These are phyloP conservation scores for Temnothorax rugatulus DNA, from an alignment of 2,888 invertebrate genomes.

Conservation along the genomic window DNA sequence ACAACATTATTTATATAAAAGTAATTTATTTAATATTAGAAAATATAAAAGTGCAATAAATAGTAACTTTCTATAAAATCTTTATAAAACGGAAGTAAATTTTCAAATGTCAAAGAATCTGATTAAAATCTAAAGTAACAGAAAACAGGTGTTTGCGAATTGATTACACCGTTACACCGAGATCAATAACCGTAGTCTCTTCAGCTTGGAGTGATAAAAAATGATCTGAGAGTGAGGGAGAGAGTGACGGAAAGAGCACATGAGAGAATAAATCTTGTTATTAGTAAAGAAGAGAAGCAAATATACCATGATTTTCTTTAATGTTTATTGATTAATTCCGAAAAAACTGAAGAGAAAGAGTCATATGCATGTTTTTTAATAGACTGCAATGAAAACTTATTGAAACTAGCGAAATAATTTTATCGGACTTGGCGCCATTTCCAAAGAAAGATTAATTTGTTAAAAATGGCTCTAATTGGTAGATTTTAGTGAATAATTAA, in stretches of 20 bases:
- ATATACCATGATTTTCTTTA: neutral
- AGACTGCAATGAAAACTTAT: neutral
- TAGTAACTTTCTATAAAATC: neutral
- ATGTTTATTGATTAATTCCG: neutral
- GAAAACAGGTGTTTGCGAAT: conserved; percentile 62
- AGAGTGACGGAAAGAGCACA: neutral
- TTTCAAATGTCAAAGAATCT: neutral
- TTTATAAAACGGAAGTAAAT: neutral
- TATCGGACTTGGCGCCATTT: neutral
- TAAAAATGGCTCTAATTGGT: conserved; percentile 43
- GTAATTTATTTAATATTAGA: neutral
- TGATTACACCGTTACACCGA: conserved; percentile 71
- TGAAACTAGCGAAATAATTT: neutral
- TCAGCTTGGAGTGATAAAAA: conserved; percentile 72
- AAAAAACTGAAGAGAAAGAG: neutral
- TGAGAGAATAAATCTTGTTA: conserved; percentile 1
- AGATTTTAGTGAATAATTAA: conserved; percentile 41
- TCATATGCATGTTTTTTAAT: conserved; percentile 3
- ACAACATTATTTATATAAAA: neutral
- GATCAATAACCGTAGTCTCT: conserved; percentile 78
- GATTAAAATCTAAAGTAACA: conserved; percentile 1
- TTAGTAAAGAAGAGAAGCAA: conserved; percentile 3
- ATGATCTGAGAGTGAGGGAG: conserved; percentile 25
- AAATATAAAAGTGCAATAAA: neutral
- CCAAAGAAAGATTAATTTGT: neutral